Evolutionary conservation across 2,113 vertebrate genomes (phyloP).

Genomic region (Corydoras sp.): DNA sequence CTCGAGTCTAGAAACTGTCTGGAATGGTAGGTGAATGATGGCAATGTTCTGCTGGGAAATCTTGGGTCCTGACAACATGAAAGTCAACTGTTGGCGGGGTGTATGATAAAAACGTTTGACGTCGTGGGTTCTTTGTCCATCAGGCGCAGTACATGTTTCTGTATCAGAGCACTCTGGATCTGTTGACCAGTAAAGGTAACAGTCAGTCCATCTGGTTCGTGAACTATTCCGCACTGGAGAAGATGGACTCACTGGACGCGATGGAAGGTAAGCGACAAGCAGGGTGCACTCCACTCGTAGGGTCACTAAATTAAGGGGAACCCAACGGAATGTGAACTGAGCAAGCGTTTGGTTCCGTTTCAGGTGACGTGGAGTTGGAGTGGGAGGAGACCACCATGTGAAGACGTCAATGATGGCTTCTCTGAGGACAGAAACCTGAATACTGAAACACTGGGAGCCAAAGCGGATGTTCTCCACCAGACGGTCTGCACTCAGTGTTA

Average conservation of each 20-base stretch:
- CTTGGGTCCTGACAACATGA: too few relatives aligned
- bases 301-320: not conserved
- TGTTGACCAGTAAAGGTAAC: conserved; percentile 83
- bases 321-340: too few relatives aligned
- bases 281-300: not conserved
- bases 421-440: not conserved
- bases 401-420: conserved; percentile 64
- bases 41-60: too few relatives aligned
- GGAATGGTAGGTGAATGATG: too few relatives aligned
- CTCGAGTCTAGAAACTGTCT: too few relatives aligned
- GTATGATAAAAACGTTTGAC: too few relatives aligned
- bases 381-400: conserved; percentile 99
- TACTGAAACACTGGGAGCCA: conserved; percentile 6
- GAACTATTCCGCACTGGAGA: conserved; percentile 93
- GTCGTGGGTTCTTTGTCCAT: too few relatives aligned
- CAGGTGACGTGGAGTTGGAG: conserved; percentile 95
- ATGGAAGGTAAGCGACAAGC: conserved; percentile 83
- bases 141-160: conserved; percentile 97
- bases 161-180: conserved; percentile 90
- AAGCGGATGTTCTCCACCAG: not conserved
- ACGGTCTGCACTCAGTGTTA: too few relatives aligned
- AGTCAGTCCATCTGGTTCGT: conserved; percentile 91
- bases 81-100: too few relatives aligned
- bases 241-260: conserved; percentile 96
- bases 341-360: conserved; percentile 41